Conservation (phyloP, 2,113 vertebrate genomes). For the Thamnaconus septentrionalis region DNA sequence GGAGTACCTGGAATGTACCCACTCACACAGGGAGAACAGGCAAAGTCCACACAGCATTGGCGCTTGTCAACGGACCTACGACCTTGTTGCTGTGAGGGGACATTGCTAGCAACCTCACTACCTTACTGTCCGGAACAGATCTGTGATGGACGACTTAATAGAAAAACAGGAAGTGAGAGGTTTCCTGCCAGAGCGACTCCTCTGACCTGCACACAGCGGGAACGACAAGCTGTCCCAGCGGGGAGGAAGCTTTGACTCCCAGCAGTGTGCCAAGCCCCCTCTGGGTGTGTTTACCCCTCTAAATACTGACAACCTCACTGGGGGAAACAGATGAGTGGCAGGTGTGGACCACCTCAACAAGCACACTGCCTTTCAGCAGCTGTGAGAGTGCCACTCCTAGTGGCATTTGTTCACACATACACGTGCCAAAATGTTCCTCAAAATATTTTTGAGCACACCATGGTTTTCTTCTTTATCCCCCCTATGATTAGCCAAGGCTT, state of each 20-base stretch:
- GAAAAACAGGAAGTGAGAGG: conserved; percentile 53
- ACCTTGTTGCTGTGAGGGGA: too few species aligned
- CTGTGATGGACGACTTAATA: background rate
- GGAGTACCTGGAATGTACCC: too few species aligned
- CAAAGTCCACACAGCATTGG: too few species aligned
- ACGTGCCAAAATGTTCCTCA: background rate
- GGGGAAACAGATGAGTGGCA: background rate
- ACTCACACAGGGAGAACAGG: too few species aligned
- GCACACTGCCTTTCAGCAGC: conserved; percentile 1
- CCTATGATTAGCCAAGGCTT: background rate
- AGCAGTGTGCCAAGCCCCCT: conserved; percentile 19
- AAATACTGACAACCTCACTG: conserved; percentile 42
- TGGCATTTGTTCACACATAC: background rate
- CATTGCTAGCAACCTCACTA: too few species aligned
- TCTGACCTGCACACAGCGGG: conserved; percentile 19
- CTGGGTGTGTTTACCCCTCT: conserved; percentile 38
- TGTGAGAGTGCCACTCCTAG: background rate
- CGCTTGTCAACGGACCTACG: too few species aligned
- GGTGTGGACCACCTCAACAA: background rate
- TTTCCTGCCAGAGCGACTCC: background rate
- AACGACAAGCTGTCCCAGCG: conserved; percentile 24
- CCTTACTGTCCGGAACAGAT: too few species aligned
- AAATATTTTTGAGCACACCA: background rate
- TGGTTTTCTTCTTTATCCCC: background rate
- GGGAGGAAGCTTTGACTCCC: conserved; percentile 32